Evolutionary conservation across 2,888 invertebrate species (phyloP), one percentile per base, ranked within the genome.

Genomic region (Uropetala carovei): DNA sequence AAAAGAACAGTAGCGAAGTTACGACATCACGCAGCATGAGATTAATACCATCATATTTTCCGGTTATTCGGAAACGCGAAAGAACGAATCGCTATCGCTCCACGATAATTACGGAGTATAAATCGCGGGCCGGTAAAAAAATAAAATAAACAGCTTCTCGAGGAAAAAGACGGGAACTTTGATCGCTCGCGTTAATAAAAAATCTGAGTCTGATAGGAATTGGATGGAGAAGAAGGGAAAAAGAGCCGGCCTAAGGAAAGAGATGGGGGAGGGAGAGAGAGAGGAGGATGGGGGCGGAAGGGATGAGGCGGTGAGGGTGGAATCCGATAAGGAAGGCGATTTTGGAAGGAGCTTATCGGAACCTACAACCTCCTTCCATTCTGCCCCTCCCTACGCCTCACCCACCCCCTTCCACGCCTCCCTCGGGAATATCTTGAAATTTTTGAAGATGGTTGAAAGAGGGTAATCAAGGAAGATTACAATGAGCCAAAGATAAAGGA

Each of bases 391-490:
- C 64, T 64, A 89, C 60, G 0, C 11, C 18, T 30, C 13, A 4
- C 59, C 58, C 10, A 64, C 18, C 68, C 56, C 16, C 64, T 18
- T 43, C 64, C 11, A 27, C 22, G 27, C 22, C 27, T 27, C 60
- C 75, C 75, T 58, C 64, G 56, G 83, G 56, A 57, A 64, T 43
- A 30, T 64, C 89, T n/a, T 8, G 89, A 43, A 30, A 68, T n/a
- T 89, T 89, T 89, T 89, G 27, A 89, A 89, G 64, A 64, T 64
- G 27, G 14, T 30, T 64, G 89, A 89, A 89, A 56, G 89, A 60
- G 89, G 89, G 89, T 89, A 89, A 89, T 89, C 89, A 89, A 89
- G 89, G 60, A 64, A 89, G 89, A 89, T 89, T 89, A 89, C 64
- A 89, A 89, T 64, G 89, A 43, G 89, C 64, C 60, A 43, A 43